These are phyloP conservation scores for Artibeus jamaicensis DNA, from an alignment of 2,797 vertebrate species.

Conservation along the genomic window DNA sequence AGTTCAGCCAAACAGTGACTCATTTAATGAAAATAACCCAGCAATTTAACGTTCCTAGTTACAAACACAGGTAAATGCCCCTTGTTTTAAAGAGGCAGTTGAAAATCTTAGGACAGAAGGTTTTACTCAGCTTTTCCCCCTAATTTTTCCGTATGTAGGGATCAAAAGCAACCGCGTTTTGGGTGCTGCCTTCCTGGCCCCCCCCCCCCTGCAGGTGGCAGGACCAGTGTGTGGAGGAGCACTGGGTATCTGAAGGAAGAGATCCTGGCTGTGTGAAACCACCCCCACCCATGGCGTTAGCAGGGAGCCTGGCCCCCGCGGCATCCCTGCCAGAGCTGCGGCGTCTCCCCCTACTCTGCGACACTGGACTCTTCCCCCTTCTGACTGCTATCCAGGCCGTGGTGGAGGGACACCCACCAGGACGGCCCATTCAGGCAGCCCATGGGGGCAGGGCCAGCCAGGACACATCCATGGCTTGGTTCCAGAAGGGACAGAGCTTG, in stretches of 20 bases:
- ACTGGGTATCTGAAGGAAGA: not conserved
- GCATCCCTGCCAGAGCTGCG: not conserved
- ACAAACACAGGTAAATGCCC: not conserved
- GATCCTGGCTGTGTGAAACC: not conserved
- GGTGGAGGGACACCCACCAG: not conserved
- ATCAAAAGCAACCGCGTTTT: not conserved
- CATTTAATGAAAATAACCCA: not conserved
- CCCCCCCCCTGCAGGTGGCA: fast-evolving
- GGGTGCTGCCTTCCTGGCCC: not conserved
- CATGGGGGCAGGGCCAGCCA: not conserved
- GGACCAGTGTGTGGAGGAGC: not conserved
- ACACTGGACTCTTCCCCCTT: not conserved
- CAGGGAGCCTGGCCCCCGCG: no score
- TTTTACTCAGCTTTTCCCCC: not conserved
- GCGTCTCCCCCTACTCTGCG: not conserved
- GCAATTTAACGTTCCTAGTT: not conserved
- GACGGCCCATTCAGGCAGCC: not conserved
- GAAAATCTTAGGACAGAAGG: not conserved
- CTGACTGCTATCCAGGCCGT: not conserved
- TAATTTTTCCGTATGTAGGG: not conserved
- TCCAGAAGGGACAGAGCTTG: not conserved
- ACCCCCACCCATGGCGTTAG: not conserved
- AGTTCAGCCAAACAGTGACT: not conserved
- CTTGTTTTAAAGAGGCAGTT: conserved; percentile 24
- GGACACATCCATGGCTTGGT: not conserved